Percentiles rank a stretch among this genome's conserved stretches.
Evolutionary conservation across 2,888 invertebrate species (phyloP).

Genomic region (Himalopsyche tibetana): DNA sequence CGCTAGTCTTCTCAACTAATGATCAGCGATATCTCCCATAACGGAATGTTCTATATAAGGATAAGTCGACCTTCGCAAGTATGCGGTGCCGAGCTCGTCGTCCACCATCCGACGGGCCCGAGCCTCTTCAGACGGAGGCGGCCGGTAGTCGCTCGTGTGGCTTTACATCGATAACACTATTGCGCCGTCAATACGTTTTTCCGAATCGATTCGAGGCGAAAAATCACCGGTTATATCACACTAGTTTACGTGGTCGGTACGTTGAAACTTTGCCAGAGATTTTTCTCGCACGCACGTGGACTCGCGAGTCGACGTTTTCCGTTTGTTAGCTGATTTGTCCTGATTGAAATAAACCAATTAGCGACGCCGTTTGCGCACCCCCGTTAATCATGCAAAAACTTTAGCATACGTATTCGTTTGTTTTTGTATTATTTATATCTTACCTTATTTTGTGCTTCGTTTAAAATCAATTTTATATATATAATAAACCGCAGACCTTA

Average conservation of each 20-base stretch:
- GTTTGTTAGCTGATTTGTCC: conserved; percentile 47
- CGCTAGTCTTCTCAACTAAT: conserved; percentile 46
- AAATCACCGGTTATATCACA: conserved; percentile 31
- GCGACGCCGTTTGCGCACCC: conserved; percentile 43
- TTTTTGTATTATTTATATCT: neutral
- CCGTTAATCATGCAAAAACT: conserved; percentile 27
- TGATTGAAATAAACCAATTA: conserved; percentile 56
- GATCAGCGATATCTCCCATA: conserved; percentile 54
- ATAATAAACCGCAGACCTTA: no score
- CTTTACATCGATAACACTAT: conserved; percentile 54
- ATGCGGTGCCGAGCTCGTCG: conserved; percentile 57
- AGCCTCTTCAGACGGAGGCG: conserved; percentile 18
- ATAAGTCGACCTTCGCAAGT: conserved; percentile 65
- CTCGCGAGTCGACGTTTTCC: conserved; percentile 12
- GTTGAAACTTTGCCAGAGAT: conserved; percentile 34
- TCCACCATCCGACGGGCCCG: conserved; percentile 46
- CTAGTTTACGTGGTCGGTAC: neutral
- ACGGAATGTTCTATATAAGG: conserved; percentile 65
- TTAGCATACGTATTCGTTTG: neutral
- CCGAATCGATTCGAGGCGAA: conserved; percentile 46
- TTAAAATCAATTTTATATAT: neutral
- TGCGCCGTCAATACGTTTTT: conserved; percentile 24
- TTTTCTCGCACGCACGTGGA: conserved; percentile 50
- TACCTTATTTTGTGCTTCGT: neutral
- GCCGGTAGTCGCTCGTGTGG: conserved; percentile 53